Base-by-base conservation (phyloP, 2,888 invertebrate species). In the Taphrorychus bicolor region DNA sequence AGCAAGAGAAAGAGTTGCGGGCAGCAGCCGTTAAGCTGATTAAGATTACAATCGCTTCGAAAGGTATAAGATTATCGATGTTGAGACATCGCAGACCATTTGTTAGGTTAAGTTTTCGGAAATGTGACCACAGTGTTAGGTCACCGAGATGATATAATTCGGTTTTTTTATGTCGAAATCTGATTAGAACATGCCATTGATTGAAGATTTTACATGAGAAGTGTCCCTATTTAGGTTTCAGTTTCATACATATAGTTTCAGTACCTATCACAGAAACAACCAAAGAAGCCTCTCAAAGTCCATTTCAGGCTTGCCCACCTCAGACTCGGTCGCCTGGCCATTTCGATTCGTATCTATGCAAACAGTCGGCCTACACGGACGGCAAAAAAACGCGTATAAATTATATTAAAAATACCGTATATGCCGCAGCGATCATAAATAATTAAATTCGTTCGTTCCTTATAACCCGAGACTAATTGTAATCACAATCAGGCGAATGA, bases 401-500 rank as follows among this genome's bases (percentile, higher is more conserved):
- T 45, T 45, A 45, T 17, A 56, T 48, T 56, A 62, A 57, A 51
- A 63, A 57, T 32, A 21, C 59, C 52, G 42, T 59, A 57, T 49
- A 64, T 52, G 59, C 57, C 53, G 51, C 58, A 53, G 56, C 64
- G 42, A 63, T 51, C 57, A 57, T 63, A 64, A 64, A 21, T 51
- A 51, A 64, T 64, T 59, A 64, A 64, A 64, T 53, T 53, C 49
- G 54, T 57, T 52, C 42, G 53, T 41, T 52, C 41, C 21, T 16
- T 17, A 11, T 17, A 42, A 32, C 11, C 41, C 40, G 19, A 63
- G 41, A 49, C 49, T 63, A 63, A 63, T 63, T 63, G 51, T 63
- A 63, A 48, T 57, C 56, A 40, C 21, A 48, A 22, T 56, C 62
- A 53, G 9, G 32, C 48, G n/a, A 53, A 48, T 48, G 23, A 63